Conservation (phyloP, 2,797 vertebrate species). For the Crossoptilon crossoptilon region DNA sequence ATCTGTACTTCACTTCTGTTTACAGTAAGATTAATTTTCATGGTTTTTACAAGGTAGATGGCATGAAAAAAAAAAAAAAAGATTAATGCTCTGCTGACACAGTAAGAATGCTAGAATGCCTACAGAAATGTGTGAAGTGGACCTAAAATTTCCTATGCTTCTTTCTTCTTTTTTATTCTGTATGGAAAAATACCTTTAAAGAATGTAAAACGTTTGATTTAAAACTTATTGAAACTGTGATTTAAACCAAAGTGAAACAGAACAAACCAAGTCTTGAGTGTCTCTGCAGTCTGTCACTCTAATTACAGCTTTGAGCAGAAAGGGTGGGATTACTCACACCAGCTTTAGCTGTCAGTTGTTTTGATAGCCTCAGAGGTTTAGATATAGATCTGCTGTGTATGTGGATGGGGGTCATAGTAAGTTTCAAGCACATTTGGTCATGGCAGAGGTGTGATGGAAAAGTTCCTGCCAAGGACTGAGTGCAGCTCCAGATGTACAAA, state of each 20-base stretch:
- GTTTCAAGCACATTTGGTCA: background rate
- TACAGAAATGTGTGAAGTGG: background rate
- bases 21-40: background rate
- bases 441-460: background rate
- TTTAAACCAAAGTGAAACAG: background rate
- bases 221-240: background rate
- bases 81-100: background rate
- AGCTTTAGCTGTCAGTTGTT: background rate
- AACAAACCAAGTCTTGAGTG: background rate
- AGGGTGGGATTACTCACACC: background rate
- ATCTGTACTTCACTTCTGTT: background rate
- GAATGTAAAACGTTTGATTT: background rate
- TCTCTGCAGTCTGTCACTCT: background rate
- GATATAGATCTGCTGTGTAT: background rate
- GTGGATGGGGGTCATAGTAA: background rate
- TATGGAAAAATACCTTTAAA: background rate
- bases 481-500: background rate
- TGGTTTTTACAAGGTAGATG: background rate
- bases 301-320: background rate
- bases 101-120: background rate
- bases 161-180: background rate
- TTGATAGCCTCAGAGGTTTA: background rate
- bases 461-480: background rate
- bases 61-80: constrained; percentile 17
- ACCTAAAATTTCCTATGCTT: background rate